phyloP scores from a whole-genome alignment of 2,113 vertebrate genomes.

The Globicephala melas region DNA sequence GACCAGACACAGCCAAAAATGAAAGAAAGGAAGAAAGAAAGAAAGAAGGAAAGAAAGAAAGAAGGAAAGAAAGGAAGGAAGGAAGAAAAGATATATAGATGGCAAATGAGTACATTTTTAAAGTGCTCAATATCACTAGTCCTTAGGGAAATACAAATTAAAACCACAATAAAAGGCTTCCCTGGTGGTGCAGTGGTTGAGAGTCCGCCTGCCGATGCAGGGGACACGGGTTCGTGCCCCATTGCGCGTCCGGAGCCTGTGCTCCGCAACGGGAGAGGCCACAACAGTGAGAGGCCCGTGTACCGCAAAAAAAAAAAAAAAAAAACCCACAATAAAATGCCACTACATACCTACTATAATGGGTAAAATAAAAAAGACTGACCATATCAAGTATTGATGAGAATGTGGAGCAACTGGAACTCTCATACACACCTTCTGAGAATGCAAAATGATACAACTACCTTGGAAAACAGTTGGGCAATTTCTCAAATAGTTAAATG shows the following conservation, averaged over 20 bases:
- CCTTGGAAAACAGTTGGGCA: not conserved
- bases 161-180: not conserved
- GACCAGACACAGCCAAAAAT: too few relatives aligned
- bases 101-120: not conserved
- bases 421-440: not conserved
- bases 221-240: too few relatives aligned
- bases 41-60: too few relatives aligned
- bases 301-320: too few relatives aligned
- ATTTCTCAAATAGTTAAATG: not conserved
- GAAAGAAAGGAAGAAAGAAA: too few relatives aligned
- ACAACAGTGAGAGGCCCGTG: too few relatives aligned
- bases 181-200: too few relatives aligned
- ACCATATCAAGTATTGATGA: not conserved
- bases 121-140: not conserved
- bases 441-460: not conserved
- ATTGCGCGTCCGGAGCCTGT: too few relatives aligned
- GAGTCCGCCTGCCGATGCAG: too few relatives aligned
- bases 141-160: not conserved
- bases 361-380: not conserved
- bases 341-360: not conserved
- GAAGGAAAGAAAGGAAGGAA: too few relatives aligned
- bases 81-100: not conserved
- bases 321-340: not conserved
- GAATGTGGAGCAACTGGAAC: not conserved
- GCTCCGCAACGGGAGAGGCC: too few relatives aligned